phyloP scores from a whole-genome alignment of 2,797 vertebrate species.

The Echiichthys vipera region DNA sequence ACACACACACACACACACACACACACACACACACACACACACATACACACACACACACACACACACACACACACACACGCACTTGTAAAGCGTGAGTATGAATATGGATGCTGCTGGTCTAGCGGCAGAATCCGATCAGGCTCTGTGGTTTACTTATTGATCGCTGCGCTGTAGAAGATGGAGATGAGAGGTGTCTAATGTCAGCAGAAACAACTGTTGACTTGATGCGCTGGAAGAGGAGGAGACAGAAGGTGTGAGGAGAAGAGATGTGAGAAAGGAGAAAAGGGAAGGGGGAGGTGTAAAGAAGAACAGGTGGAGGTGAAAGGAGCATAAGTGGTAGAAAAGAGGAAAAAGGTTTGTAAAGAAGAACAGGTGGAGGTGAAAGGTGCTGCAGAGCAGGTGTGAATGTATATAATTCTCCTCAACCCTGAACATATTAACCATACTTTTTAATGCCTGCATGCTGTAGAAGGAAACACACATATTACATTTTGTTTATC shows the following conservation, averaged over 20 bases:
- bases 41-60: background rate
- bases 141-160: slow-evolving; percentile 52
- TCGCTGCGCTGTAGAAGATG: slow-evolving; percentile 13
- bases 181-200: slow-evolving; percentile 55
- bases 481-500: too few species aligned
- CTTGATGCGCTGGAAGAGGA: background rate
- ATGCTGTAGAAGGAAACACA: too few species aligned
- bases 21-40: slow-evolving; percentile 13
- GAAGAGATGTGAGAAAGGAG: background rate
- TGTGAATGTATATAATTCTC: too few species aligned
- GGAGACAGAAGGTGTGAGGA: too few species aligned
- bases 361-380: background rate
- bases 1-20: slow-evolving; percentile 15
- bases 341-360: background rate
- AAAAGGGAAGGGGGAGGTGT: background rate
- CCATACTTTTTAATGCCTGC: too few species aligned
- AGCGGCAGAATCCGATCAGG: slow-evolving; percentile 29
- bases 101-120: slow-evolving; percentile 51
- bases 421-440: too few species aligned
- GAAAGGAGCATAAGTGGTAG: too few species aligned
- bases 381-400: too few species aligned
- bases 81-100: slow-evolving; percentile 11
- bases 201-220: slow-evolving; percentile 36
- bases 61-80: slow-evolving; percentile 9
- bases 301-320: too few species aligned